Evolutionary conservation across 2,797 vertebrate species (phyloP).

Genomic region (Sebastes trivittatus): DNA sequence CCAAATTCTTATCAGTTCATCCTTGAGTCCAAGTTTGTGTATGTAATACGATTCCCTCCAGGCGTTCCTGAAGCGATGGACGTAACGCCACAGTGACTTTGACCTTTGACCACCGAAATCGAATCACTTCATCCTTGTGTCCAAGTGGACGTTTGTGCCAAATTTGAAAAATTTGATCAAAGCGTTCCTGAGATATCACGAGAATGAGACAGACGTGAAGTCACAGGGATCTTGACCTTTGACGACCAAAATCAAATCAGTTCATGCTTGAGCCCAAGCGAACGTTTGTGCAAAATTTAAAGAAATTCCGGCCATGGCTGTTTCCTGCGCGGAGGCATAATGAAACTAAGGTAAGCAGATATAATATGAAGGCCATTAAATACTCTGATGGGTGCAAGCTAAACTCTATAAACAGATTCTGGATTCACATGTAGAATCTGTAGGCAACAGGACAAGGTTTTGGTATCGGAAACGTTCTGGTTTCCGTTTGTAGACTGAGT

Average conservation of each 20-base stretch:
- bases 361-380: neutral
- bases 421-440: no score
- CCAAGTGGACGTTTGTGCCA: neutral
- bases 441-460: no score
- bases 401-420: no score
- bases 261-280: accelerated
- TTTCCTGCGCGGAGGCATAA: neutral
- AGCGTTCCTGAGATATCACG: neutral
- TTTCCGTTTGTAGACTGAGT: no score
- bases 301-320: neutral
- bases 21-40: no score
- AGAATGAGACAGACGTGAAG: neutral
- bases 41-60: no score
- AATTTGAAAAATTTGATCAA: neutral
- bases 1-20: no score
- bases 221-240: neutral
- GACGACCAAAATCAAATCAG: neutral
- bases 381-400: neutral
- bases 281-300: neutral
- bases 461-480: no score
- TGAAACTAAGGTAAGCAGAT: neutral
- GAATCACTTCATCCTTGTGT: neutral
- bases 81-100: neutral
- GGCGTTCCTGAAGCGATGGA: accelerated
- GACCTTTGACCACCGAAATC: neutral